These are phyloP conservation scores for Catagonus wagneri DNA, from an alignment of 2,113 vertebrate species.

Conservation along the genomic window DNA sequence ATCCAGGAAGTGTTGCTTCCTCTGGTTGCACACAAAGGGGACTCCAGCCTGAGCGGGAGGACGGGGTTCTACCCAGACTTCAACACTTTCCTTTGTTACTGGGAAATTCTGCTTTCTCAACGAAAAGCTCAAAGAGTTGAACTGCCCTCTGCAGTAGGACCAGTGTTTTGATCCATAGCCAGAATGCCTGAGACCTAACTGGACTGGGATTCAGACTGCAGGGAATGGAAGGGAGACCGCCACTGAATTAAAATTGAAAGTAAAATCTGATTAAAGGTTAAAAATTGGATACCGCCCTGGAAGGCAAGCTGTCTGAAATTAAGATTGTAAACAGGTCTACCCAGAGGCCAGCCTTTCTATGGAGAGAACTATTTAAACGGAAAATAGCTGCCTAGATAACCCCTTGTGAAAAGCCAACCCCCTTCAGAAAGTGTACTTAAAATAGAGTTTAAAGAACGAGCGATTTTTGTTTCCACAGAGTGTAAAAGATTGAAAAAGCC, in stretches of 20 bases:
- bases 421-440: background rate
- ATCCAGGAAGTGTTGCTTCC: background rate
- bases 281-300: background rate
- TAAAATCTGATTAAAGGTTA: background rate
- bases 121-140: conserved; percentile 62
- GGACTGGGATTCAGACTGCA: background rate
- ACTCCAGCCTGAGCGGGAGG: conserved; percentile 48
- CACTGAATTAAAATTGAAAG: too few relatives aligned
- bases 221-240: too few relatives aligned
- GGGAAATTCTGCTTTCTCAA: conserved; percentile 58
- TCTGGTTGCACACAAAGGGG: conserved; percentile 48
- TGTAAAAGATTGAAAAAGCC: background rate
- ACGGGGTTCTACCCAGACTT: conserved; percentile 40
- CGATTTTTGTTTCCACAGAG: background rate
- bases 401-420: background rate
- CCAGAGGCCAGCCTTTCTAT: background rate
- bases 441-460: background rate
- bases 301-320: background rate
- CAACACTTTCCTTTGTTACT: conserved; percentile 53
- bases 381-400: background rate
- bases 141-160: conserved; percentile 64
- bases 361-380: background rate
- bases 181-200: too few relatives aligned
- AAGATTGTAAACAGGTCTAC: background rate
- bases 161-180: background rate